Evolutionary conservation across 1,140 invertebrate genomes (phyloP).

Genomic region (Campoletis sonorensis): DNA sequence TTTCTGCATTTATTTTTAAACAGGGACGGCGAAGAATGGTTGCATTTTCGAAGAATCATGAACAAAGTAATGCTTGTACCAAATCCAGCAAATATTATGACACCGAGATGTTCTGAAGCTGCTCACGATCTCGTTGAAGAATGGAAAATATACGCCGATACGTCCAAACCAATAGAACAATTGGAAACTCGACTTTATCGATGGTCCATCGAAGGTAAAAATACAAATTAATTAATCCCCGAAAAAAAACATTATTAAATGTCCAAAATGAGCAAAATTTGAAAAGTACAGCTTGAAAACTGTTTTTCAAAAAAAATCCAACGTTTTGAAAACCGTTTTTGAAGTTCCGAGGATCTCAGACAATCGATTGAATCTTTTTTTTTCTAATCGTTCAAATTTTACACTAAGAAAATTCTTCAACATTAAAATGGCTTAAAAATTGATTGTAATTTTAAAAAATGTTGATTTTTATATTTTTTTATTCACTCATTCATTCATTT

Average conservation of each 20-base stretch:
- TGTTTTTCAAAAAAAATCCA: no score
- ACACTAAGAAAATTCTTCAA: no score
- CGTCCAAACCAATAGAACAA: slow-evolving; percentile 65
- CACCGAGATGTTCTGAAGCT: slow-evolving; percentile 75
- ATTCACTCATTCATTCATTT: no score
- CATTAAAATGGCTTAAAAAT: no score
- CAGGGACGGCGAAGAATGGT: slow-evolving; percentile 89
- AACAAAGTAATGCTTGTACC: slow-evolving; percentile 84
- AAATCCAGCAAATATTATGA: slow-evolving; percentile 72
- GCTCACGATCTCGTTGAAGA: slow-evolving; percentile 72
- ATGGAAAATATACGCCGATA: slow-evolving; percentile 71
- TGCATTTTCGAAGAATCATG: slow-evolving; percentile 81
- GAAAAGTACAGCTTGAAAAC: no score
- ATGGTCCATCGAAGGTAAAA: slow-evolving; percentile 85
- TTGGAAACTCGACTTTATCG: slow-evolving; percentile 84
- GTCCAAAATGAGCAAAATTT: no score
- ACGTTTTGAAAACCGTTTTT: no score
- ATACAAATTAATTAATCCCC: not conserved
- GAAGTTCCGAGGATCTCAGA: no score
- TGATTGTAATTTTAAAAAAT: no score
- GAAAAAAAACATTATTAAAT: not conserved
- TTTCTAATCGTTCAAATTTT: no score
- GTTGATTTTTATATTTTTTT: no score
- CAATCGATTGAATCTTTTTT: no score
- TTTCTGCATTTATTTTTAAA: slow-evolving; percentile 31